Evolutionary conservation across 37 sponge, comb jelly and placozoan genomes (phyloP), one percentile per base, ranked within the genome.

Genomic region (Bolinopsis microptera): DNA sequence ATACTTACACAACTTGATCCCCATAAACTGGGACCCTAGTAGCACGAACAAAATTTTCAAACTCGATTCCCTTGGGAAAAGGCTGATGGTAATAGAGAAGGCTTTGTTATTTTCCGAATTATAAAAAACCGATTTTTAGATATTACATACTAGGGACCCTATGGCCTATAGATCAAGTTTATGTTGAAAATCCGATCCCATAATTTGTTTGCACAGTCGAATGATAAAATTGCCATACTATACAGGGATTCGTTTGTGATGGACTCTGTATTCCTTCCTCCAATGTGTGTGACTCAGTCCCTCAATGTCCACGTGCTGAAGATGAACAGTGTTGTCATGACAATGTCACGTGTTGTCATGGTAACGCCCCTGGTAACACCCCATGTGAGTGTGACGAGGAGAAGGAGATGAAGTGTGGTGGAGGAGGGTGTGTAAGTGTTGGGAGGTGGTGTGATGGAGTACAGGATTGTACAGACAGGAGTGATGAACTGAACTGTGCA

Each of bases 311-410:
- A 28, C 0, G 36, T 34, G 40, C 30, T 1, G 41, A 39, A 26
- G 90, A 86, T 41, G 90, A 86, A 32, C 28, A 34, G 80, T 77
- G 80, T 77, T 77, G 80, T 32, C 34, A 77, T 18, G 80, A 77
- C 36, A 34, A 34, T 22, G 36, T 35, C 18, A 77, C 80, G 33
- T 77, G 80, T 32, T 77, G 80, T 13, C 61, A 48, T 77, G 80
- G 32, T 32, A 13, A 28, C 80, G 36, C 9, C 18, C 34, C 80
- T 77, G 80, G 32, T 32, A 13, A 28, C 80, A 32, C 9, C 18
- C 34, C 80, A 27, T 77, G 80, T 32, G 33, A 18, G 36, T 77
- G 80, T 32, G 80, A 21, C 2, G 80, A 27, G 22, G 74, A 22
- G 3, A 77, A 1, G 36, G 80, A 77, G 37, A 32, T 31, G 27